These are phyloP conservation scores for Acipenser oxyrinchus DNA, from an alignment of 2,797 vertebrate genomes.

Conservation along the genomic window DNA sequence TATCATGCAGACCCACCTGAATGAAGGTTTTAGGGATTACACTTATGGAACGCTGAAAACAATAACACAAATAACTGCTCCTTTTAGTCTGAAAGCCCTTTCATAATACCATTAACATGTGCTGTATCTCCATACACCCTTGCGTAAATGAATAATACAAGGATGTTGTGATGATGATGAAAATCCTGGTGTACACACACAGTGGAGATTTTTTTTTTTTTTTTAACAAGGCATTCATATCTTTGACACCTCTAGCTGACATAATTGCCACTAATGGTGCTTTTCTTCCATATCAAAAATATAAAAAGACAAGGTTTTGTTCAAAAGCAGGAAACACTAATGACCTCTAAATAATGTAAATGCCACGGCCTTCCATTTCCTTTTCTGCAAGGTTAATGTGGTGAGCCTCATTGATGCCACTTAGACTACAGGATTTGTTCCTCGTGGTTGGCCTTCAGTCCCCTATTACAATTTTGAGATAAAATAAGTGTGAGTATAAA, in stretches of 20 bases:
- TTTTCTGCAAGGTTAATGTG: conserved; percentile 5
- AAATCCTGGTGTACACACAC: too few relatives aligned
- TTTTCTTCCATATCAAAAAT: conserved; percentile 9
- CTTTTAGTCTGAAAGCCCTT: too few relatives aligned
- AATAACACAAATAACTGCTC: too few relatives aligned
- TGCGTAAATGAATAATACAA: too few relatives aligned
- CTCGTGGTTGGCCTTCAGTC: conserved; percentile 3
- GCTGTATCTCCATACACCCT: too few relatives aligned
- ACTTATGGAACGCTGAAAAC: too few relatives aligned
- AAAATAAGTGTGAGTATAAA: conserved; percentile 6
- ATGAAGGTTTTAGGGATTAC: too few relatives aligned
- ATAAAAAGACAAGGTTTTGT: conserved; percentile 7
- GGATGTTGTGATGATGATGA: too few relatives aligned
- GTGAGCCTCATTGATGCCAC: not conserved
- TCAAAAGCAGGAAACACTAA: not conserved
- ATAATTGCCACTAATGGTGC: conserved; percentile 6
- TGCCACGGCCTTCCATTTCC: not conserved
- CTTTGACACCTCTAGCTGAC: not conserved
- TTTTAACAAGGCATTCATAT: conserved; percentile 1
- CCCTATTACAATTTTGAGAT: conserved; percentile 6
- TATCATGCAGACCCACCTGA: too few relatives aligned
- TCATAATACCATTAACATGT: too few relatives aligned
- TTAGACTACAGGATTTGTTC: conserved; percentile 6
- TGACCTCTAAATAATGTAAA: not conserved
- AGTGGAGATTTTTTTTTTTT: not conserved